Percentiles rank a stretch among this genome's conserved stretches.
Conservation (phyloP, 2,113 vertebrate genomes). For the Turnix velox region DNA sequence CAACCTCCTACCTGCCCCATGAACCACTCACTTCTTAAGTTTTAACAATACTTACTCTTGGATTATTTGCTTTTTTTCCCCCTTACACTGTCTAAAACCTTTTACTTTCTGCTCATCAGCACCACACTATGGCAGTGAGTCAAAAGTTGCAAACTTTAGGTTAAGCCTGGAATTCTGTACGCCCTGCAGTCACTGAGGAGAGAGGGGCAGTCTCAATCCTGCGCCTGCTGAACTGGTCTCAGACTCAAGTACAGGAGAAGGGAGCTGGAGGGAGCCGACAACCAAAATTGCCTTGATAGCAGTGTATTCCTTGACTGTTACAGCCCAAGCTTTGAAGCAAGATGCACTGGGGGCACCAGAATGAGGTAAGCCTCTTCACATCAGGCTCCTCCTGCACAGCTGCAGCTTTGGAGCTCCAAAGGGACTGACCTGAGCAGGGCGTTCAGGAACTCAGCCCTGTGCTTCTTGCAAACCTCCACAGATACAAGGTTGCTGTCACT, state of each 20-base stretch:
- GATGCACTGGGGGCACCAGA: not conserved
- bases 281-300: not conserved
- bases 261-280: not conserved
- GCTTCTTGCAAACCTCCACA: not conserved
- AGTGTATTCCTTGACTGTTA: not conserved
- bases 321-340: not conserved
- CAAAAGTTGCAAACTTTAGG: not conserved
- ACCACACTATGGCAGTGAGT: not conserved
- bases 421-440: too few species aligned
- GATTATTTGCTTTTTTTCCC: not conserved
- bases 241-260: not conserved
- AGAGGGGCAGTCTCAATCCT: not conserved
- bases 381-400: not conserved
- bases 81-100: not conserved
- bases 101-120: not conserved
- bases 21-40: not conserved
- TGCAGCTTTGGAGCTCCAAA: accelerated
- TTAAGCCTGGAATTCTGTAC: not conserved
- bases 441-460: not conserved
- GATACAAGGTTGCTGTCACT: not conserved
- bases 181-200: accelerated
- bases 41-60: not conserved
- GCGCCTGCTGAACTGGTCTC: not conserved
- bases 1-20: not conserved
- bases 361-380: accelerated